Evolutionary conservation across 1,140 invertebrate genomes (phyloP), one percentile per base, ranked within the genome.

Genomic region (Drosophila sturtevanti): DNA sequence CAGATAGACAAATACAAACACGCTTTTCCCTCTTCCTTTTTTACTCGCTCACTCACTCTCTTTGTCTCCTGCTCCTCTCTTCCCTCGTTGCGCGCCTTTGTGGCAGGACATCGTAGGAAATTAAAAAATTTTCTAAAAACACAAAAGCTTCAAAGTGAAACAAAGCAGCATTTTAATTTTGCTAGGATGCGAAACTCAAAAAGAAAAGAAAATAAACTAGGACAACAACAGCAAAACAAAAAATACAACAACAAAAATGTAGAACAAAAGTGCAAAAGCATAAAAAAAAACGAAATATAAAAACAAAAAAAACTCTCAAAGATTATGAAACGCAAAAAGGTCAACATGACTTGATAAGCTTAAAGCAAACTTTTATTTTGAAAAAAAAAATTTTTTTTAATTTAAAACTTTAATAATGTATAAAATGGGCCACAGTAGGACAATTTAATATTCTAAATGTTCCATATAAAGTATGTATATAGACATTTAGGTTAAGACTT

Each of bases 111-210:
- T 21, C 41, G 68, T 48, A 79, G 79, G 70, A 86, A 82, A 87
- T 86, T 81, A 86, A 79, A 86, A 79, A 72, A 61, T 59, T 76
- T 62, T 70, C 51, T 68, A 79, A 51, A 77, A 58, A 77, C 74
- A 84, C 71, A 79, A 79, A 76, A 65, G 34, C 56, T 41, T 48
- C 58, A 64, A 78, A 85, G 68, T 78, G 78, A 87, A 75, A 87
- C 81, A 86, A 86, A 79, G 81, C 74, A 59, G 65, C 63, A 52
- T 87, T 86, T 86, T 86, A 87, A 86, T 87, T 87, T 86, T 54
- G 27, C 78, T 38, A 75, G 61, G 63, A 63, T 70, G 41, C 48
- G 38, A 44, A 75, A 63, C 44, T 59, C 61, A 51, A 60, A 34
- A 68, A 38, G 31, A 67, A 67, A 73, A 55, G 18, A 31, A 59